A percentile compares a stretch with the other conserved stretches of the same genome.
Evolutionary conservation across 1,140 invertebrate genomes (phyloP).

Genomic region (Diachasma alloeum): DNA sequence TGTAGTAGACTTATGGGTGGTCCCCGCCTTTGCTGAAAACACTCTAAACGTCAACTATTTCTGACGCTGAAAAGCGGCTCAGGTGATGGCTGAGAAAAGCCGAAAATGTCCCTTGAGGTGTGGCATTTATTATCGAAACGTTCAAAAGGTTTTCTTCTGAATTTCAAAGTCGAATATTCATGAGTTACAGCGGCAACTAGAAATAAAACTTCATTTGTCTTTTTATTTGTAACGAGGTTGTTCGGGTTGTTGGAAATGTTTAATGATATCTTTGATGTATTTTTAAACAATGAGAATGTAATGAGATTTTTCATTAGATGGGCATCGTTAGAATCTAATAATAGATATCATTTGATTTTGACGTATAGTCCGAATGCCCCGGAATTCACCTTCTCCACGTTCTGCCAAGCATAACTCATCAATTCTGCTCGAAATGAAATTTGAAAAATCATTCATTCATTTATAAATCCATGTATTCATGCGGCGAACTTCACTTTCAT

Average conservation of each 20-base stretch:
- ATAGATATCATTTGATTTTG: constrained; percentile 59
- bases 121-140: not conserved
- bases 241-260: too few relatives aligned
- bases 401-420: not conserved
- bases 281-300: constrained; percentile 7
- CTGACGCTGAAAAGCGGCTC: not conserved
- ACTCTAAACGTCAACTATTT: not conserved
- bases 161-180: not conserved
- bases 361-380: constrained; percentile 44
- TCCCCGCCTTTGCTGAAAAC: not conserved
- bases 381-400: constrained; percentile 44
- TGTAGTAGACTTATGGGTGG: not conserved
- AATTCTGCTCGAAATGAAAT: not conserved
- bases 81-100: not conserved
- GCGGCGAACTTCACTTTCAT: too few relatives aligned
- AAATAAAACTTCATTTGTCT: not conserved
- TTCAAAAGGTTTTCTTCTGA: too few relatives aligned
- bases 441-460: not conserved
- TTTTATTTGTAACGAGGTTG: not conserved
- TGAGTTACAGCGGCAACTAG: not conserved
- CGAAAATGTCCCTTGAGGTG: not conserved
- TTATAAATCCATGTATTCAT: not conserved
- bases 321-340: constrained; percentile 48
- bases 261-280: too few relatives aligned
- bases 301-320: constrained; percentile 39